Percentiles rank a stretch among this genome's conserved stretches.
Conservation (phyloP, 1,140 invertebrate species). For the Scaptomyza montana region DNA sequence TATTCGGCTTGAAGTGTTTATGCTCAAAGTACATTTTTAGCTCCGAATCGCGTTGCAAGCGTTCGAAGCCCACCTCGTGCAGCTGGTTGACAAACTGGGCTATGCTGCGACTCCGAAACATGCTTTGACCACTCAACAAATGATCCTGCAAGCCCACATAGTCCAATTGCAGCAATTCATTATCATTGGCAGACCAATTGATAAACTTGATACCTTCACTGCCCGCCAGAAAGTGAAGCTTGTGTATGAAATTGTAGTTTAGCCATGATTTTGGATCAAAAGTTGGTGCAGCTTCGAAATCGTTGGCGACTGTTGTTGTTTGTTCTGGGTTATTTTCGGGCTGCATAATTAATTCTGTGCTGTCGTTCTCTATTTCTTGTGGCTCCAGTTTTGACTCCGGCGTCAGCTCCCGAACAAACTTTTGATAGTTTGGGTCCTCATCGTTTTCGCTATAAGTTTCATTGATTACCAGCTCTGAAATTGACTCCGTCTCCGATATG, state of each 20-base stretch:
- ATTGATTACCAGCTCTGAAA: no score
- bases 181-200: conserved; percentile 31
- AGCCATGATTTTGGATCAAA: background rate
- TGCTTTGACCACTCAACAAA: conserved; percentile 11
- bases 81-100: conserved; percentile 34
- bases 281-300: no score
- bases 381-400: background rate
- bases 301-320: no score
- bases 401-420: background rate
- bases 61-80: conserved; percentile 25
- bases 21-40: conserved; percentile 25
- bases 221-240: conserved; percentile 39
- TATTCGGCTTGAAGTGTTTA: conserved; percentile 10
- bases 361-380: no score
- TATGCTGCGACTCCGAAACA: conserved; percentile 39
- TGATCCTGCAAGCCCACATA: conserved; percentile 53
- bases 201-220: conserved; percentile 8
- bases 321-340: background rate
- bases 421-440: no score
- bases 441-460: no score
- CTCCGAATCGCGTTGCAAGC: background rate
- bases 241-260: conserved; percentile 29
- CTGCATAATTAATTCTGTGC: no score
- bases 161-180: conserved; percentile 30
- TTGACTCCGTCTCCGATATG: no score